Conservation (phyloP, 2,888 invertebrate genomes). For the Cremastinae sp. region DNA sequence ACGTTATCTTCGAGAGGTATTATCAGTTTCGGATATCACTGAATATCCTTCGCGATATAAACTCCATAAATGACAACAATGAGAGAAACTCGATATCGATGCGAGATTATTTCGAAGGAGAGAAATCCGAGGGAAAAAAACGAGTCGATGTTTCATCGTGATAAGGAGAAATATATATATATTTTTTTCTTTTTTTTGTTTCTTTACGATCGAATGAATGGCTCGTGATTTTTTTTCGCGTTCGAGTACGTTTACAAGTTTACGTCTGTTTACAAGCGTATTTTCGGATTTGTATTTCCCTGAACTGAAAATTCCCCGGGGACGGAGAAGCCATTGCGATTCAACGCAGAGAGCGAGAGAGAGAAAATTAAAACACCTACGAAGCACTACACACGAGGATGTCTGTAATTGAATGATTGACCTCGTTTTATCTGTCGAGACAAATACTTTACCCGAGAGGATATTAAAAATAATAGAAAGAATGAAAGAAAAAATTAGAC, state of each 20-base stretch:
- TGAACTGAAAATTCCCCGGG: constrained; percentile 21
- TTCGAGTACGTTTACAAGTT: background rate
- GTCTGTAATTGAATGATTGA: constrained; percentile 49
- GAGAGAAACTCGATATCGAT: background rate
- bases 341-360: constrained; percentile 6
- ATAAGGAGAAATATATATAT: no score
- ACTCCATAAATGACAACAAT: constrained; percentile 3
- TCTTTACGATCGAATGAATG: background rate
- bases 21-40: constrained; percentile 44
- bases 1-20: background rate
- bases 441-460: no score
- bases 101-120: constrained; percentile 8
- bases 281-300: constrained; percentile 4
- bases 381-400: constrained; percentile 47
- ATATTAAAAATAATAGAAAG: no score
- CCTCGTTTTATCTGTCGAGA: constrained; percentile 38
- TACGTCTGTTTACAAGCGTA: constrained; percentile 2
- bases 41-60: constrained; percentile 9
- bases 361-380: constrained; percentile 5
- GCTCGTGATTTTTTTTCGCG: background rate
- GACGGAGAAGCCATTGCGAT: constrained; percentile 46
- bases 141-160: background rate
- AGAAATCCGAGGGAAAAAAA: no score
- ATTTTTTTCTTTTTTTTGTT: no score
- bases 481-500: background rate